Evolutionary conservation across 2,888 invertebrate genomes (phyloP).

Genomic region (Branchellion lobata): DNA sequence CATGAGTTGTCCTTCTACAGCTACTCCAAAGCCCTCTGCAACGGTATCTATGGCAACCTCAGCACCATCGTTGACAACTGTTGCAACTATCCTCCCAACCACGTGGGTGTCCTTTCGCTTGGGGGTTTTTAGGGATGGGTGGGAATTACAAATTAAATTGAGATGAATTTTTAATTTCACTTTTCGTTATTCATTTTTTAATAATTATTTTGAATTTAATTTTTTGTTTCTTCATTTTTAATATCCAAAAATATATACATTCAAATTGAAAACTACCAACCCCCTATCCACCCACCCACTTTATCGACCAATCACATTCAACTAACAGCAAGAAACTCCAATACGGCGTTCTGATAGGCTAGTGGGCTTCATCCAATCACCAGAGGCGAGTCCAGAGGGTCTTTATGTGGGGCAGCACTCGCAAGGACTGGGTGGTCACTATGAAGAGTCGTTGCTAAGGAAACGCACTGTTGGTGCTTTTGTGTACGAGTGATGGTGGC

Average conservation of each 20-base stretch:
- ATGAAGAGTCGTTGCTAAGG: conserved; percentile 65
- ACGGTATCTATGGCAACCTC: conserved; percentile 8
- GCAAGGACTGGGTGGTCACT: conserved; percentile 66
- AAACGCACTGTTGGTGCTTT: conserved; percentile 33
- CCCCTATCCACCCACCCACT: no score
- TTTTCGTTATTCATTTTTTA: no score
- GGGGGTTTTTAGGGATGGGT: not conserved
- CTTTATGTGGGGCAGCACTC: conserved; percentile 66
- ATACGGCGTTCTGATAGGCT: conserved; percentile 6
- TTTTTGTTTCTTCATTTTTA: no score
- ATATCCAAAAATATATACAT: no score
- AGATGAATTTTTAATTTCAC: no score
- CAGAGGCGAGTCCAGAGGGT: conserved; percentile 65
- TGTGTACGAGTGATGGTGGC: no score
- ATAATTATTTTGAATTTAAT: no score
- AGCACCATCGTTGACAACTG: not conserved
- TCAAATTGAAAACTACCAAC: no score
- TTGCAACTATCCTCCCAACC: not conserved
- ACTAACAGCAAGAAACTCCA: not conserved
- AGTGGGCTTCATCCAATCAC: conserved; percentile 64
- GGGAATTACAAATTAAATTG: not conserved
- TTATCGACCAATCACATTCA: no score
- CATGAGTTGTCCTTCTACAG: not conserved
- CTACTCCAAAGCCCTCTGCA: conserved; percentile 1
- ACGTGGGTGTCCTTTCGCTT: not conserved